Evolutionary conservation across 2,113 vertebrate species (phyloP).

Genomic region (Carollia perspicillata): DNA sequence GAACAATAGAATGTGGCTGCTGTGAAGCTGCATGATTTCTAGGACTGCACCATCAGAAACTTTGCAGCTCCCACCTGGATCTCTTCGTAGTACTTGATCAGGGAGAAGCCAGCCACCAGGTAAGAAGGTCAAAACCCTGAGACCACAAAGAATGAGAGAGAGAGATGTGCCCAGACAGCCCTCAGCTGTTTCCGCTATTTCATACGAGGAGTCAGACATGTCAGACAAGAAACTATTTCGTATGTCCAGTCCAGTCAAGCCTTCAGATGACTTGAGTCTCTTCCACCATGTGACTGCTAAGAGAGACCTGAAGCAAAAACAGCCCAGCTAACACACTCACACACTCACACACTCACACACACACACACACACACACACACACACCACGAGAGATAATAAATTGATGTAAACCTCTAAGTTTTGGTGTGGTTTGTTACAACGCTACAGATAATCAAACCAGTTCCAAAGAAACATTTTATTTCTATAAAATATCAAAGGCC

Average conservation of each 20-base stretch:
- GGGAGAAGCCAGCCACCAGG: not conserved
- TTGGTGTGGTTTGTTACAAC: not conserved
- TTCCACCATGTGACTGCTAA: not conserved
- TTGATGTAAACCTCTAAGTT: not conserved
- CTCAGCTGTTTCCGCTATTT: not conserved
- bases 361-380: not conserved
- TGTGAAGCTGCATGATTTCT: not conserved
- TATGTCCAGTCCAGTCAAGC: not conserved
- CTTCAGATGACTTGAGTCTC: not conserved
- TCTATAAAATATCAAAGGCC: not conserved
- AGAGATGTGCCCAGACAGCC: not conserved
- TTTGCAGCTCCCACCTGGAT: not conserved
- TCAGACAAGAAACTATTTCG: not conserved
- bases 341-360: not conserved
- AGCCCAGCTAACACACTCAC: not conserved
- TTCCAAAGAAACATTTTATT: not conserved
- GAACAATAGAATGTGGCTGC: not conserved
- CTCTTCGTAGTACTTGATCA: not conserved
- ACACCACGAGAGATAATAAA: not conserved
- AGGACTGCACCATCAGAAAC: not conserved
- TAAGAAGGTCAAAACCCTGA: not conserved
- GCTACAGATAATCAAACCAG: not conserved
- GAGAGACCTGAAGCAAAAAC: not conserved
- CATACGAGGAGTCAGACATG: not conserved
- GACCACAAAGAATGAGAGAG: not conserved